Conservation (phyloP, 2,797 vertebrate genomes). For the Scomberomorus guttatus region DNA sequence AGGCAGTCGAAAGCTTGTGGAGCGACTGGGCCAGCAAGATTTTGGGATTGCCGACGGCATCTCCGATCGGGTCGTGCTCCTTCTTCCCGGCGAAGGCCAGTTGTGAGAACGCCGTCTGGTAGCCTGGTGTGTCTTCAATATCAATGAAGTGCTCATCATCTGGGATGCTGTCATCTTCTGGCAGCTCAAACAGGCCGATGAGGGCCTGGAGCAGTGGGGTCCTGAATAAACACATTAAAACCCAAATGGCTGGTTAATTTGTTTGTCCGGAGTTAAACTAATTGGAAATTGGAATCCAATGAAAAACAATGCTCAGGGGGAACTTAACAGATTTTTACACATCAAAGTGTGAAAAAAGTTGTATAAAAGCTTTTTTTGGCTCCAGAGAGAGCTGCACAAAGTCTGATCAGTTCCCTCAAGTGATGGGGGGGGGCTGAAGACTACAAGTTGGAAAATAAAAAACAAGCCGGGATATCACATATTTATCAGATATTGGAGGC, state of each 20-base stretch:
- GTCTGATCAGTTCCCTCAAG: too few species aligned
- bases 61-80: slow-evolving; percentile 96
- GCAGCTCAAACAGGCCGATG: slow-evolving; percentile 97
- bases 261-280: too few species aligned
- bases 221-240: slow-evolving; percentile 79
- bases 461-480: too few species aligned
- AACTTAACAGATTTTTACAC: too few species aligned
- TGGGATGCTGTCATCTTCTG: slow-evolving; percentile 96
- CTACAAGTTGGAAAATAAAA: too few species aligned
- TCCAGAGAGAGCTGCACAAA: too few species aligned
- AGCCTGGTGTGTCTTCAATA: slow-evolving; percentile 97
- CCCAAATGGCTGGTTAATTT: not conserved
- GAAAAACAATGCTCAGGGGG: too few species aligned
- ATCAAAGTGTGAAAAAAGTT: too few species aligned
- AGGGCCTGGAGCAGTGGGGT: slow-evolving; percentile 95
- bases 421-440: too few species aligned
- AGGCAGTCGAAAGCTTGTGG: slow-evolving; percentile 96
- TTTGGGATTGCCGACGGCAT: slow-evolving; percentile 94
- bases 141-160: slow-evolving; percentile 99
- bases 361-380: too few species aligned
- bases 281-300: too few species aligned
- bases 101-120: slow-evolving; percentile 99
- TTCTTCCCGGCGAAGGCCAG: slow-evolving; percentile 97
- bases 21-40: slow-evolving; percentile 97
- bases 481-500: too few species aligned